Base-by-base conservation (phyloP, 1,140 invertebrate genomes). In the Glossosoma conforme region DNA sequence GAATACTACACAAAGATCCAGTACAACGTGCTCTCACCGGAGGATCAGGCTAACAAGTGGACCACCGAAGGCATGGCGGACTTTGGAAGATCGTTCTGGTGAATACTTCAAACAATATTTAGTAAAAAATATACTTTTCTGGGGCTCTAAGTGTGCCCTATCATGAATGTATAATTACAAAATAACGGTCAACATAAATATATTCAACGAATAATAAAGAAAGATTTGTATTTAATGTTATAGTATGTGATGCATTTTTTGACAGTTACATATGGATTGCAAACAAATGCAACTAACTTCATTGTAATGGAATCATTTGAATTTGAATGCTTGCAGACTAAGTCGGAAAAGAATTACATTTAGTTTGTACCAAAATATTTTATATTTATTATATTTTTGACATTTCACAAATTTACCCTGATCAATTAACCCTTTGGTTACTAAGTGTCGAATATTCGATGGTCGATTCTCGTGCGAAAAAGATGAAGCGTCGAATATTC, bases 61-160 rank as follows among this genome's bases (percentile, higher is more conserved):
- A 81, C 75, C 11, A 85, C 85, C 8, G 75, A 82, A 56, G 81
- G 78, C 43, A 78, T 79, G 48, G 83, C 85, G 2, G 75, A 79
- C 52, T 69, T 88, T 14, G 85, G 85, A 52, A 85, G 82, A 64
- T 89, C 87, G n/a, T 91, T 87, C 70, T 90, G 85, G 82, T 85
- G 68, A 70, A 55, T 65, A 30, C 15, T 19, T 37, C 41, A 40
- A 9, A 28, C n/a, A 28, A 8, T 28, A 6, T 28, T 28, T 28
- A 6, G n/a, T n/a, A n/a, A n/a, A n/a, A n/a, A n/a, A n/a, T n/a
- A n/a, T n/a, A n/a, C n/a, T n/a, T n/a, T n/a, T n/a, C n/a, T n/a
- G n/a, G n/a, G n/a, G n/a, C n/a, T n/a, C n/a, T n/a, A n/a, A n/a
- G n/a, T n/a, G n/a, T n/a, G n/a, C n/a, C n/a, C n/a, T n/a, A n/a